phyloP scores from a whole-genome alignment of 2,113 vertebrate genomes.

The Calyptomena viridis region DNA sequence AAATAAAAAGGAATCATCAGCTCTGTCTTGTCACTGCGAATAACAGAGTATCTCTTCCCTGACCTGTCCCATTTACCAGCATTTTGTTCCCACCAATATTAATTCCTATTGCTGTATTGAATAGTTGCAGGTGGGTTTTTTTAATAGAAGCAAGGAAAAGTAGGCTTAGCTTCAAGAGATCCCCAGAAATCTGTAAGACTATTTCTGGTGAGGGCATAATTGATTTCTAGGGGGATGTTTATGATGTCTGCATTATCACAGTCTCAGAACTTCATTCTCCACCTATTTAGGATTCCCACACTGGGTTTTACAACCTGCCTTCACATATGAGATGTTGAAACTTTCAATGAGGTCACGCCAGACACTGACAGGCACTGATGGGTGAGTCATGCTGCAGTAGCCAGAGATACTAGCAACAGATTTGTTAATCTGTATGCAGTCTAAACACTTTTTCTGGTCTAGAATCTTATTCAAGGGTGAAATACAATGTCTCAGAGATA shows the following conservation, averaged over 20 bases:
- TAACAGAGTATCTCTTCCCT: not conserved
- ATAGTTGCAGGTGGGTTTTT: not conserved
- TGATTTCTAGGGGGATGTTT: not conserved
- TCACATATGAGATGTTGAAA: slow-evolving; percentile 42
- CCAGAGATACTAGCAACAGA: slow-evolving; percentile 72
- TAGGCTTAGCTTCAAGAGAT: not conserved
- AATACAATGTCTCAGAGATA: slow-evolving; percentile 54
- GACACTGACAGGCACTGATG: slow-evolving; percentile 71
- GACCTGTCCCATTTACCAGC: not conserved
- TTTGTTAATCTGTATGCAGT: slow-evolving; percentile 74
- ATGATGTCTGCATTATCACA: not conserved
- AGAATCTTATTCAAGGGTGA: slow-evolving; percentile 66
- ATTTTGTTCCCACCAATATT: not conserved
- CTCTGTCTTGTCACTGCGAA: not conserved
- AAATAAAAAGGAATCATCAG: not conserved
- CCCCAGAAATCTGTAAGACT: not conserved
- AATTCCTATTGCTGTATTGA: not conserved
- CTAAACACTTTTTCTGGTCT: slow-evolving; percentile 64
- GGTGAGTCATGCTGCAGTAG: slow-evolving; percentile 79
- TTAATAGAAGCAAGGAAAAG: not conserved
- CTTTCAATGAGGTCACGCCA: slow-evolving; percentile 73
- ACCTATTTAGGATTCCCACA: slow-evolving; percentile 29
- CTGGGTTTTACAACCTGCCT: slow-evolving; percentile 39
- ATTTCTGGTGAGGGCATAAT: not conserved
- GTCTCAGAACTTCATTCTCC: not conserved